Percentiles rank a stretch among this genome's conserved stretches.
Conservation (phyloP, 2,797 vertebrate genomes). For the Melanitta fusca region DNA sequence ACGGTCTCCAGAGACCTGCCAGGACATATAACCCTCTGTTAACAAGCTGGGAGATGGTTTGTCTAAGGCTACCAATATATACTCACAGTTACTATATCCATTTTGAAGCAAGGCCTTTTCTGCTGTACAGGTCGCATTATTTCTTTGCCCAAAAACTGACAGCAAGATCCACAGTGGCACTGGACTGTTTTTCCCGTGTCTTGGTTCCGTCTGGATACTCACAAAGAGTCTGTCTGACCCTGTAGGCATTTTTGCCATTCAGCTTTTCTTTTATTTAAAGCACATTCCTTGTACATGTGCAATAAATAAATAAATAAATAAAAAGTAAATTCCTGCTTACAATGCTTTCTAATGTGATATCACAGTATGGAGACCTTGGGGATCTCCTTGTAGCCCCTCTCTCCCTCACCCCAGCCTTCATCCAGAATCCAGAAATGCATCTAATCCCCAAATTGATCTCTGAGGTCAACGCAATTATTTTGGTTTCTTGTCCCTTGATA, state of each 20-base stretch:
- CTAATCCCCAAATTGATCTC: not conserved
- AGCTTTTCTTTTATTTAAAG: slow-evolving; percentile 35
- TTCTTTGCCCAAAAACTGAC: slow-evolving; percentile 40
- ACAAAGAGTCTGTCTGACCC: slow-evolving; percentile 14
- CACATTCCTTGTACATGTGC: not conserved
- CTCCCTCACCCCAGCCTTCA: not conserved
- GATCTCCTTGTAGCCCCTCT: not conserved
- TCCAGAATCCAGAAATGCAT: not conserved
- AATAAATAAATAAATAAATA: not conserved
- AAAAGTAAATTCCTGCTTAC: not conserved
- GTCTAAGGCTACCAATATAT: not conserved
- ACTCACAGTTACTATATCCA: not conserved
- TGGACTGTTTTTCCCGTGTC: slow-evolving; percentile 16
- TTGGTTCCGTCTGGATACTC: slow-evolving; percentile 17
- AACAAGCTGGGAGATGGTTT: slow-evolving; percentile 47
- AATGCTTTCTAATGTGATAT: not conserved
- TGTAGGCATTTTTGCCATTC: slow-evolving; percentile 19
- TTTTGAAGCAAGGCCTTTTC: slow-evolving; percentile 21
- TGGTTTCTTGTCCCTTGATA: not conserved
- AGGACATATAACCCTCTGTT: not conserved
- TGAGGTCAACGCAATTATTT: not conserved
- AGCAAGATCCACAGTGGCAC: not conserved
- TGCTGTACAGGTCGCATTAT: not conserved
- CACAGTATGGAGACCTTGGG: not conserved
- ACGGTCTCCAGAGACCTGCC: slow-evolving; percentile 17